A percentile compares a stretch with the other conserved stretches of the same genome.
These are phyloP conservation scores for Orthonyx spaldingii DNA, from an alignment of 2,113 vertebrate genomes.

Conservation along the genomic window DNA sequence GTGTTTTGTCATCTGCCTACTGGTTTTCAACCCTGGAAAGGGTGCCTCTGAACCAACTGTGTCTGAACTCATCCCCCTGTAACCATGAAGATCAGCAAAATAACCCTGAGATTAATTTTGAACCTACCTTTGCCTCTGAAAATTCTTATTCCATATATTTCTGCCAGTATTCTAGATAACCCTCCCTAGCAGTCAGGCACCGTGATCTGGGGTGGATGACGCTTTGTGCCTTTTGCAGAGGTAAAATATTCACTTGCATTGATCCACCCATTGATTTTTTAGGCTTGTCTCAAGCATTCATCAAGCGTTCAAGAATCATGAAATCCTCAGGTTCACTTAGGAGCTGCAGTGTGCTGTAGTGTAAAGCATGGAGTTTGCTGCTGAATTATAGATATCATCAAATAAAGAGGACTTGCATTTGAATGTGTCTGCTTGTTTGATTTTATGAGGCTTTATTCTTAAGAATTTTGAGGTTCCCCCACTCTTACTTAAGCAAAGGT, in stretches of 20 bases:
- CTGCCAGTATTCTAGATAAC: background rate
- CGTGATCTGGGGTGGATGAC: rapidly evolving
- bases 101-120: background rate
- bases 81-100: background rate
- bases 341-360: background rate
- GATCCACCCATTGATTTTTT: background rate
- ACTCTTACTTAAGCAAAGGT: background rate
- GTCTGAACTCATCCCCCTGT: background rate
- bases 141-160: background rate
- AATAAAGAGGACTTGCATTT: background rate
- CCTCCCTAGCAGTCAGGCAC: background rate
- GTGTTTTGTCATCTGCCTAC: rapidly evolving
- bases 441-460: background rate
- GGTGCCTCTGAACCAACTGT: background rate
- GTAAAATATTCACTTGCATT: background rate
- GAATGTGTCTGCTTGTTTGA: rapidly evolving
- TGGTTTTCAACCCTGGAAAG: background rate
- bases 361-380: background rate
- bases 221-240: background rate
- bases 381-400: background rate
- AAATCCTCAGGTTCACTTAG: background rate
- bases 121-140: background rate
- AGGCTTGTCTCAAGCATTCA: background rate
- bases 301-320: background rate
- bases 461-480: background rate